Conservation (phyloP, 2,113 vertebrate species). For the Bothrops jararaca region DNA sequence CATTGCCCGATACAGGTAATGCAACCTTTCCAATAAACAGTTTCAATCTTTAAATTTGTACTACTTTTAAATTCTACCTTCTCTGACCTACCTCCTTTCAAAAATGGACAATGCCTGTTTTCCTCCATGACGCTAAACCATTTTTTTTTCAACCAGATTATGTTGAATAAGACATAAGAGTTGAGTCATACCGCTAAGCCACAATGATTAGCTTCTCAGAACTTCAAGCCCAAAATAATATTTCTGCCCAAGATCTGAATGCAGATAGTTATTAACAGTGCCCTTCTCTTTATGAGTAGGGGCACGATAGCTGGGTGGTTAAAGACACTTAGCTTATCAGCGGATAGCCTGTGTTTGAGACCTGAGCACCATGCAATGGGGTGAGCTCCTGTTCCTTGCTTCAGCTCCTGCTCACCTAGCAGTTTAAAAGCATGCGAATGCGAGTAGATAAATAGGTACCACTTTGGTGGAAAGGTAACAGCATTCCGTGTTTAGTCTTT, state of each 20-base stretch:
- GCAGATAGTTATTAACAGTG: not conserved
- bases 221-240: not conserved
- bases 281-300: not conserved
- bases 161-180: not conserved
- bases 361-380: not conserved
- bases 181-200: not conserved
- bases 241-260: not conserved
- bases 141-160: not conserved
- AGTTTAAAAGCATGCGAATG: not conserved
- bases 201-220: not conserved
- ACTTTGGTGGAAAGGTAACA: not conserved
- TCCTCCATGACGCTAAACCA: not conserved
- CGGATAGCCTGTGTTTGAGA: not conserved
- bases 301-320: too few relatives aligned
- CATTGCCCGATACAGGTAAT: slow-evolving; percentile 93
- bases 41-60: not conserved
- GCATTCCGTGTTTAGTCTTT: not conserved
- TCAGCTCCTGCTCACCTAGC: not conserved
- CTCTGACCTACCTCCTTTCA: not conserved
- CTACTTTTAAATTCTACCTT: not conserved
- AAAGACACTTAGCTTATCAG: not conserved
- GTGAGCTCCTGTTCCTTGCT: too few relatives aligned
- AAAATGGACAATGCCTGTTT: not conserved
- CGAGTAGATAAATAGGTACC: not conserved
- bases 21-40: not conserved